These are phyloP conservation scores for Styela plicata DNA, from an alignment of 23 tunicate genomes.

Conservation along the genomic window DNA sequence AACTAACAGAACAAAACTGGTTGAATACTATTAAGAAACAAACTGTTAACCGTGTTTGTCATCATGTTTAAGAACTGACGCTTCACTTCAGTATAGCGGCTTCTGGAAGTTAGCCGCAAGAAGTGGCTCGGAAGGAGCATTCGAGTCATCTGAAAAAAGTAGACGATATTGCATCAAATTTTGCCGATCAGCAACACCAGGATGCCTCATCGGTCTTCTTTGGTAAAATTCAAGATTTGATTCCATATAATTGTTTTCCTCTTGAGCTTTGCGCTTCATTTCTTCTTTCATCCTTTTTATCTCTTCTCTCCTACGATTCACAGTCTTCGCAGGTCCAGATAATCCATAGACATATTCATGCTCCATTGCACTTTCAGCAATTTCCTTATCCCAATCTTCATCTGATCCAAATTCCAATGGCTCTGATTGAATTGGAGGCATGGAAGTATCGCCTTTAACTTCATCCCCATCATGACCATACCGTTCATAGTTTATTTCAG, in stretches of 20 bases:
- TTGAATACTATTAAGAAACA: too few species aligned
- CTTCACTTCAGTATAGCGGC: too few species aligned
- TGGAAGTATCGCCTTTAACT: constrained; percentile 43
- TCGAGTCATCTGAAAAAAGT: constrained; percentile 7
- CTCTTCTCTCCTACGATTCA: neutral
- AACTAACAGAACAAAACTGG: too few species aligned
- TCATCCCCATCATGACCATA: constrained; percentile 33
- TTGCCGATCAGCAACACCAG: neutral
- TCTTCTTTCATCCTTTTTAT: neutral
- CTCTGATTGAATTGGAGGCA: constrained; percentile 32
- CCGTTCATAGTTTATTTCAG: constrained; percentile 14
- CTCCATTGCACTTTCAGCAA: constrained; percentile 12
- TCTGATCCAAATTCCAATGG: constrained; percentile 30
- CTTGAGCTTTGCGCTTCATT: neutral
- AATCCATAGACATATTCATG: neutral
- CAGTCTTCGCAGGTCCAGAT: neutral
- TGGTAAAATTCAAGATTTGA: neutral
- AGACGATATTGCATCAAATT: constrained; percentile 11
- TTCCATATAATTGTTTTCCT: neutral
- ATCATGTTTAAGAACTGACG: too few species aligned
- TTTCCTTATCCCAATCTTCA: constrained; percentile 50
- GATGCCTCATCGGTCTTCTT: neutral
- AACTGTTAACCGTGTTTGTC: too few species aligned
- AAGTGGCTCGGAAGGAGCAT: constrained; percentile 11
- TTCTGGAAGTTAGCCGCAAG: neutral